A percentile compares a stretch with the other conserved stretches of the same genome.
Conservation (phyloP, 2,888 invertebrate species). For the Mesorhabditis spiculigera region DNA sequence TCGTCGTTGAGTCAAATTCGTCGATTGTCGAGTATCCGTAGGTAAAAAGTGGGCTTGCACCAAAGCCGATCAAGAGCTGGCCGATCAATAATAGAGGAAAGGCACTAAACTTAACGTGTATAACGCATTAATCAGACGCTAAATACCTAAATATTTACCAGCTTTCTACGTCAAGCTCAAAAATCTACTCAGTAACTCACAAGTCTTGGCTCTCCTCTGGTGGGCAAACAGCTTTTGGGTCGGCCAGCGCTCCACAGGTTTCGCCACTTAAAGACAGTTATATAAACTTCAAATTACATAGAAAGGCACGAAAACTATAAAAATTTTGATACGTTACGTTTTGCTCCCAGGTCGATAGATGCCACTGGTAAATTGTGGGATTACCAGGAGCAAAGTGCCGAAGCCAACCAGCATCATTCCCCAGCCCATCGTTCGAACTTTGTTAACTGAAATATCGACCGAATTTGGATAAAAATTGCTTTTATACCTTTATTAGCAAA, state of each 20-base stretch:
- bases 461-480: too few relatives aligned
- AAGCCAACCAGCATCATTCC: conserved; percentile 40
- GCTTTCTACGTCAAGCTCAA: too few relatives aligned
- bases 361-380: conserved; percentile 36
- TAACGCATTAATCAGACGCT: too few relatives aligned
- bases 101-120: too few relatives aligned
- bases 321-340: not conserved
- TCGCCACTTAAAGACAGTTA: too few relatives aligned
- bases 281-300: too few relatives aligned
- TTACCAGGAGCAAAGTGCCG: conserved; percentile 28
- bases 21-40: conserved; percentile 41
- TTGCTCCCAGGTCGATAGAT: conserved; percentile 20
- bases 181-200: too few relatives aligned
- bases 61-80: conserved; percentile 37
- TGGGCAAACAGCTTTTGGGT: too few relatives aligned
- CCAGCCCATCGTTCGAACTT: conserved; percentile 30
- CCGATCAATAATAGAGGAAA: conserved; percentile 27
- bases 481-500: conserved; percentile 35
- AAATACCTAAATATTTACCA: too few relatives aligned
- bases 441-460: conserved; percentile 40
- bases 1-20: conserved; percentile 35
- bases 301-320: not conserved
- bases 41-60: conserved; percentile 39
- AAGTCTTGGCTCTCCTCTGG: too few relatives aligned
- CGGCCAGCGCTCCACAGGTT: too few relatives aligned